Base-by-base conservation (phyloP, 53 echinoderm and acorn worm species). In the Echinarachnius parma region DNA sequence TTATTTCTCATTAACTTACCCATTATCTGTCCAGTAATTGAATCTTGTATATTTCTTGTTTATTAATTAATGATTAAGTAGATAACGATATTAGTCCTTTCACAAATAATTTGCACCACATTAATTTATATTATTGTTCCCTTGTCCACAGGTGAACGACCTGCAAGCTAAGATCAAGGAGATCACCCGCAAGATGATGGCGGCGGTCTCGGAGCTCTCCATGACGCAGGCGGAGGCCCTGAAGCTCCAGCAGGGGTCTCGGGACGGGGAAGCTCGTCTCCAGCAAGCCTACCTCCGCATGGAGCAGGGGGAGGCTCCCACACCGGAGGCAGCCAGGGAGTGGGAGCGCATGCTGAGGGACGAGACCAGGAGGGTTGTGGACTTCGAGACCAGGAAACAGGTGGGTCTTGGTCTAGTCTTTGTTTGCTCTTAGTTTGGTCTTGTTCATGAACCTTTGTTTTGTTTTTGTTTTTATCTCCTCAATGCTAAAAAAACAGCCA, bases 111-210 rank as follows among this genome's bases (percentile, higher is more conserved):
- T n/a, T n/a, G n/a, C n/a, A n/a, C n/a, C n/a, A n/a, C n/a, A n/a
- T n/a, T n/a, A n/a, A n/a, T n/a, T n/a, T n/a, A n/a, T n/a, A n/a
- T n/a, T n/a, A n/a, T n/a, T n/a, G n/a, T n/a, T n/a, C n/a, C n/a
- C n/a, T n/a, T n/a, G n/a, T n/a, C n/a, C n/a, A n/a, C n/a, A 98
- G 98, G 98, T 98, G n/a, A 98, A 98, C 56, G 98, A 98, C 45
- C 82, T 91, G n/a, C 98, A 98, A 54, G 86, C 91, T 9, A 85
- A 84, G 31, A 98, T 98, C 76, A 98, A 98, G 54, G 91, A 87
- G 25, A 44, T 91, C 26, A 98, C 91, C 28, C 95, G 95, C 50
- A 98, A 88, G 85, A 96, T 88, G 98, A 93, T 93, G 93, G 98
- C 98, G 0, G 27, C 77, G 0, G 98, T 98, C 34, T 98, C 98